Evolutionary conservation across 2,113 vertebrate genomes (phyloP), one percentile per base, ranked within the genome.

Genomic region (Mirounga angustirostris): DNA sequence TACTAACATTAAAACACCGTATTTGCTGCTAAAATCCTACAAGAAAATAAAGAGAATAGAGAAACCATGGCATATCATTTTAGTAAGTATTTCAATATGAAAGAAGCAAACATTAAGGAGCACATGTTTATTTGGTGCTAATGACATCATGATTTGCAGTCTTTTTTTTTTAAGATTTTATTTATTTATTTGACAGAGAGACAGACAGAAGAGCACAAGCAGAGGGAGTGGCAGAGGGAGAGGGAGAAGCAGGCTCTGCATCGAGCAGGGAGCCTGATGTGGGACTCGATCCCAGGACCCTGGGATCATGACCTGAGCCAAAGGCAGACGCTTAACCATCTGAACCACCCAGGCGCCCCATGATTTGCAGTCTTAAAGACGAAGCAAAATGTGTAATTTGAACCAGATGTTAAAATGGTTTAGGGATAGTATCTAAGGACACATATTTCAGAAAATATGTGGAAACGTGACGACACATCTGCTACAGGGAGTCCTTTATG

Each of bases 31-130:
- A n/a, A 91, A 73, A 94, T 58, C 26, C 22, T 86, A 82, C 10
- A 46, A 94, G 63, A 40, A 81, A 92, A 89, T 82, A 30, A 40
- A 95, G 58, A 92, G 28, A 71, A 43, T 16, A 86, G 52, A 87
- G 76, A 88, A 74, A 89, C 30, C 28, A 91, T 12, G 14, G 5
- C 26, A 43, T 81, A 43, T 46, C 83, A 50, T 50, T 79, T 79
- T 87, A 80, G n/a, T 43, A 91, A 87, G 7, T 28, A 73, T 67
- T 88, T 88, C 16, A 67, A 43, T 18, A 78, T 19, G 50, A 94
- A 84, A 93, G 28, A 93, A 26, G 46, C 91, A 95, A 97, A 93
- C 30, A 46, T 15, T 65, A 36, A 88, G 79, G 73, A 33, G 24
- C 61, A 89, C 43, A 63, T 19, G 43, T 26, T 76, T 80, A 59